Evolutionary conservation across 2,797 vertebrate genomes (phyloP).

Genomic region (Pampus argenteus): DNA sequence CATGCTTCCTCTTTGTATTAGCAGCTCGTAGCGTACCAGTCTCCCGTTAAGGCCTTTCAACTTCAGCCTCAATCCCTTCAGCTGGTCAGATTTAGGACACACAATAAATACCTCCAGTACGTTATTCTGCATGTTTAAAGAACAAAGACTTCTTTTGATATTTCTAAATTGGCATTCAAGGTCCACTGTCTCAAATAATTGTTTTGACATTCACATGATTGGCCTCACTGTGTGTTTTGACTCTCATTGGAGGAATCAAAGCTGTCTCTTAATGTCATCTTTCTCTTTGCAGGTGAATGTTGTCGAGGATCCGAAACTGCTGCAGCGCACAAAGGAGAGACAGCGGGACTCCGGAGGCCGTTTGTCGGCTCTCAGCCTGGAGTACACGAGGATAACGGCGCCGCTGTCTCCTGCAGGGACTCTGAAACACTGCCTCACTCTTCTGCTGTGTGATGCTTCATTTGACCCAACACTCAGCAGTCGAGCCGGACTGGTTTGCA

Average conservation of each 20-base stretch:
- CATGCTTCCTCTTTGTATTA: slow-evolving; percentile 91
- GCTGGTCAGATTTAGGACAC: slow-evolving; percentile 61
- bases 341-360: neutral
- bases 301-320: slow-evolving; percentile 3
- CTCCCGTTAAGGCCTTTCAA: slow-evolving; percentile 74
- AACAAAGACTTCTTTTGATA: slow-evolving; percentile 18
- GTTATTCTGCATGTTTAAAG: slow-evolving; percentile 35
- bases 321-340: slow-evolving; percentile 2
- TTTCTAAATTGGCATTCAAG: slow-evolving; percentile 21
- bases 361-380: slow-evolving; percentile 10
- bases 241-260: slow-evolving; percentile 19
- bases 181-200: slow-evolving; percentile 48
- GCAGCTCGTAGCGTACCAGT: slow-evolving; percentile 80
- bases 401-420: slow-evolving; percentile 24
- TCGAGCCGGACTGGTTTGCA: neutral
- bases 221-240: slow-evolving; percentile 22
- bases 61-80: slow-evolving; percentile 79
- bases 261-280: slow-evolving; percentile 42
- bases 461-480: neutral
- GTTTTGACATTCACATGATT: slow-evolving; percentile 55
- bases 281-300: slow-evolving; percentile 53
- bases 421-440: neutral
- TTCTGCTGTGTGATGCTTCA: neutral
- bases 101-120: slow-evolving; percentile 19
- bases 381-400: slow-evolving; percentile 8